These are phyloP conservation scores for Mus caroli DNA, from an alignment of 2,797 vertebrate species.

Conservation along the genomic window DNA sequence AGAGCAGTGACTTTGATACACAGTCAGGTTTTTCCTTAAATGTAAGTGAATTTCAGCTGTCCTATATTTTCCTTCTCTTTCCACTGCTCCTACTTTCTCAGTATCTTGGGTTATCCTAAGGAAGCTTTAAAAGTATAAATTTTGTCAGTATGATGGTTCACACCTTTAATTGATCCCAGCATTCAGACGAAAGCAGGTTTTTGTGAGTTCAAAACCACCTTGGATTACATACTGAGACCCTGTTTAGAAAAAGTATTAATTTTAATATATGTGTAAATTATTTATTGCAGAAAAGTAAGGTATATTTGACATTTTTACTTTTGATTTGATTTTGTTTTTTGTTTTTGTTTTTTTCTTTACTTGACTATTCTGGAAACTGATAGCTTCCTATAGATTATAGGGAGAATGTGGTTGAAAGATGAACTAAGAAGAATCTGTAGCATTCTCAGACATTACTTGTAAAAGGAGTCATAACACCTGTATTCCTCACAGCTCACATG, in stretches of 20 bases:
- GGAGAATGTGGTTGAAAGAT: slow-evolving; percentile 9
- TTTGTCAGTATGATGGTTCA: neutral
- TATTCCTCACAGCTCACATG: slow-evolving; percentile 41
- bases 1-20: slow-evolving; percentile 96
- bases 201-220: neutral
- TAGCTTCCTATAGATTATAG: slow-evolving; percentile 5
- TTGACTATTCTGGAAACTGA: neutral
- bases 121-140: slow-evolving; percentile 4
- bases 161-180: neutral
- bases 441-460: slow-evolving; percentile 26
- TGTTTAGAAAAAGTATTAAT: neutral
- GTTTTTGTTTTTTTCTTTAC: slow-evolving; percentile 5
- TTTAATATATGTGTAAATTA: slow-evolving; percentile 43
- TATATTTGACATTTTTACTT: neutral
- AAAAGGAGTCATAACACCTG: slow-evolving; percentile 23
- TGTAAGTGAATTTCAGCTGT: slow-evolving; percentile 87
- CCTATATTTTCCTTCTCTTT: slow-evolving; percentile 15
- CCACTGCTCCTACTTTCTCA: neutral
- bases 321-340: neutral
- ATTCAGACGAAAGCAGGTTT: neutral
- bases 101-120: slow-evolving; percentile 14
- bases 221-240: neutral
- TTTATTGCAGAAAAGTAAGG: neutral
- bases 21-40: slow-evolving; percentile 97
- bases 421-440: slow-evolving; percentile 20